Conservation (phyloP, 2,888 invertebrate species). For the Desoria tigrina region DNA sequence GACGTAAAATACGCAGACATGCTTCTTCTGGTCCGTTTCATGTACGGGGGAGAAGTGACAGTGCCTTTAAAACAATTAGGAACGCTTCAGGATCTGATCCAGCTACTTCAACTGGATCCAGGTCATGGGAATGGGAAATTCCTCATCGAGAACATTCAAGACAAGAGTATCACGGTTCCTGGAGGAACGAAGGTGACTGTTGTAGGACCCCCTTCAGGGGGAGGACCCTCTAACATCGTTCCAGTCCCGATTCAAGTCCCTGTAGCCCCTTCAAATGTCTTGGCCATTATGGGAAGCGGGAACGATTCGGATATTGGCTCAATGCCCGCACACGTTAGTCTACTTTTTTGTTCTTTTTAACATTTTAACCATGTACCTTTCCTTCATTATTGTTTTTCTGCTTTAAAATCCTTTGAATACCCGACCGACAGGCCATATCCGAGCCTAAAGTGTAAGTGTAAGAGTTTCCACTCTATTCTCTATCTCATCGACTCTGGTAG, state of each 20-base stretch:
- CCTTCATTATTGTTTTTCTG: no score
- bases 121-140: slow-evolving; percentile 53
- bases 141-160: slow-evolving; percentile 52
- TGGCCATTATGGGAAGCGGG: not conserved
- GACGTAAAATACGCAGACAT: slow-evolving; percentile 52
- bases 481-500: no score
- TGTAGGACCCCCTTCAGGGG: slow-evolving; percentile 33
- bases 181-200: slow-evolving; percentile 44
- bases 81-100: slow-evolving; percentile 52
- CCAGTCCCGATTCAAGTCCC: slow-evolving; percentile 13
- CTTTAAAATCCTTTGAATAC: no score
- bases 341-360: not conserved
- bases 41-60: slow-evolving; percentile 53
- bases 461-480: no score
- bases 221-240: not conserved
- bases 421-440: no score
- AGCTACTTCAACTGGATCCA: slow-evolving; percentile 51
- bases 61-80: slow-evolving; percentile 53
- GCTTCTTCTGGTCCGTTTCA: slow-evolving; percentile 51
- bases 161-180: slow-evolving; percentile 45
- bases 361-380: no score
- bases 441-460: no score
- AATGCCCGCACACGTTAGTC: slow-evolving; percentile 44
- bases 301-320: slow-evolving; percentile 42
- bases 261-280: not conserved